These are phyloP conservation scores for Mnemiopsis leidyi DNA, from an alignment of 37 sponge, comb jelly and placozoan genomes.

Conservation along the genomic window DNA sequence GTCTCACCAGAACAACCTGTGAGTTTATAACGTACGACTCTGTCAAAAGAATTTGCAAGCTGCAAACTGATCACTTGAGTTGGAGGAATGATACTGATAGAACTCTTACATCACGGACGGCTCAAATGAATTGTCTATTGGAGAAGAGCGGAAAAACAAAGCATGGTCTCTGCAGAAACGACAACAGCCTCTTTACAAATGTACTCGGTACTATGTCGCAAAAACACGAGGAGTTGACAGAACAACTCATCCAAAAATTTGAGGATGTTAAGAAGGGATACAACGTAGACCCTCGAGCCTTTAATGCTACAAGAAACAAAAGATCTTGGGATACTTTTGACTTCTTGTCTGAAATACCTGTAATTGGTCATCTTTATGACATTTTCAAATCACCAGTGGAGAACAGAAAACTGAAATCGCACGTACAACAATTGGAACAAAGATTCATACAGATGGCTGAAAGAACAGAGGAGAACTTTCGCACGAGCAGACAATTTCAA, in stretches of 20 bases:
- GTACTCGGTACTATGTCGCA: not conserved
- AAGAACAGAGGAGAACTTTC: not conserved
- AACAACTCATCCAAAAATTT: not conserved
- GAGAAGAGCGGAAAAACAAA: not conserved
- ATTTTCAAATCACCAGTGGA: conserved; percentile 19
- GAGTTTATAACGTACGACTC: not conserved
- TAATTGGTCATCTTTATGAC: conserved; percentile 10
- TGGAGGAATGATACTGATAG: not conserved
- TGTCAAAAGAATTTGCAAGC: not conserved
- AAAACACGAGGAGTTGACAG: not conserved
- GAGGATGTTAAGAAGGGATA: conserved; percentile 4
- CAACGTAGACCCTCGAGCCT: not conserved
- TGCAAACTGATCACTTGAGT: not conserved
- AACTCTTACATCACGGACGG: not conserved
- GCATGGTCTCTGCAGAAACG: not conserved
- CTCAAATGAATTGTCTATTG: not conserved
- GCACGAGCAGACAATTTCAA: not conserved
- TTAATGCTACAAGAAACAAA: not conserved
- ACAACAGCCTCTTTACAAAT: not conserved
- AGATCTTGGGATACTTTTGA: not conserved
- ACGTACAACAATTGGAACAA: not conserved
- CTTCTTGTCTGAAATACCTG: not conserved
- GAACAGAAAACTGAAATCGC: conserved; percentile 21
- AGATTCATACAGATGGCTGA: not conserved
- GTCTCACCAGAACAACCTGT: not conserved